Base-by-base conservation (phyloP, 2,113 vertebrate genomes). In the Sclerurus mexicanus region DNA sequence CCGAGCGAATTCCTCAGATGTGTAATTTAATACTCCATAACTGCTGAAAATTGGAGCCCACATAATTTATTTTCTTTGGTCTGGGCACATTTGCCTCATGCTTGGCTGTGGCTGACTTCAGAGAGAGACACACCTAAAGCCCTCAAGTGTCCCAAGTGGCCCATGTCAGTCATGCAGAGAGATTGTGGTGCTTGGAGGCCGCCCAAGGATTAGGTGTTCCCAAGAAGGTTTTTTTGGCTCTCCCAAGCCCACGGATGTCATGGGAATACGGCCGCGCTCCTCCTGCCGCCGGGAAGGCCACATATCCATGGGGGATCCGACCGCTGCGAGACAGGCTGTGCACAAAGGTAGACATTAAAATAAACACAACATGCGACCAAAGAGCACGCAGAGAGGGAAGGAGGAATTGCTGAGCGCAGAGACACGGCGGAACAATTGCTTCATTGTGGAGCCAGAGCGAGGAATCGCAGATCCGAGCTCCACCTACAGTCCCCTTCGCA, bases 181-280 rank as follows among this genome's bases (percentile, higher is more conserved):
- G 98, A 98, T 95, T 98, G 98, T 98, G 98, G 98, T 98, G 72
- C 96, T 99, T 98, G 98, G 98, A 98, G 85, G n/a, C 18, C 74
- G 67, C 98, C 98, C 99, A 99, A 98, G 98, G 98, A 99, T 99
- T 99, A 99, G 99, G 98, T 99, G 99, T 99, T 99, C 98, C 98
- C 89, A 85, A 96, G 98, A 98, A 98, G 98, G 98, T 90, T 98
- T 98, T 97, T 97, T 98, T 98, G 98, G 97, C 98, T 98, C 97
- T 96, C 93, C 93, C 97, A 72, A 98, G 97, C 96, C 96, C 96
- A 59, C 25, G 97, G 97, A 98, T 98, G 98, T 97, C 98, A 97
- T 97, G 98, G 98, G 98, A 99, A 98, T 97, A 97, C 14, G 96
- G 95, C 97, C 96, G 96, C 96, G 86, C 97, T 98, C 96, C 98